Conservation (phyloP, 2,888 invertebrate genomes). For the Spodoptera littoralis region DNA sequence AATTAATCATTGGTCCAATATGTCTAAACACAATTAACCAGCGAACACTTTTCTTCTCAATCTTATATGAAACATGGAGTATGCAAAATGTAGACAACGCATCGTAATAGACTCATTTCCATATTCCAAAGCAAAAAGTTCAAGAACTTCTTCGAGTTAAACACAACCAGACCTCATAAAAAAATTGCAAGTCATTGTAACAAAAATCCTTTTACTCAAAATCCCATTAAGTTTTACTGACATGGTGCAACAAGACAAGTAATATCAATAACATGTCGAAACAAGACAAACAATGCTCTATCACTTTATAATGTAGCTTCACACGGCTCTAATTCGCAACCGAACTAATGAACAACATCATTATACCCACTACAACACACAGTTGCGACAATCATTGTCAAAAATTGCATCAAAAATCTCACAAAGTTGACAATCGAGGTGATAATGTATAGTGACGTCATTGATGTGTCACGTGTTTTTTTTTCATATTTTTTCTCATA, state of each 20-base stretch:
- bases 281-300: conserved; percentile 38
- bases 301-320: conserved; percentile 32
- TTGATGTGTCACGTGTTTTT: background rate
- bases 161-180: no score
- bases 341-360: conserved; percentile 15
- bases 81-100: no score
- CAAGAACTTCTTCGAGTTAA: no score
- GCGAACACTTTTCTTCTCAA: no score
- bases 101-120: no score
- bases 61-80: no score
- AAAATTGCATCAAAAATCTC: conserved; percentile 19
- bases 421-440: conserved; percentile 15
- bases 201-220: conserved; percentile 3
- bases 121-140: no score
- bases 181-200: no score
- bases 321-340: conserved; percentile 30
- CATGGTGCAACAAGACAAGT: background rate
- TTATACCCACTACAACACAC: conserved; percentile 5
- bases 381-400: conserved; percentile 29
- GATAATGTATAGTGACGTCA: conserved; percentile 22
- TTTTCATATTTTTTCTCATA: no score
- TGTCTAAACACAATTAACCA: no score
- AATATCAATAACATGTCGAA: conserved; percentile 32
- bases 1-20: no score
- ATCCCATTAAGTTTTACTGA: conserved; percentile 22